Evolutionary conservation across 2,888 invertebrate genomes (phyloP), one percentile per base, ranked within the genome.

Genomic region (Mythimna impura): DNA sequence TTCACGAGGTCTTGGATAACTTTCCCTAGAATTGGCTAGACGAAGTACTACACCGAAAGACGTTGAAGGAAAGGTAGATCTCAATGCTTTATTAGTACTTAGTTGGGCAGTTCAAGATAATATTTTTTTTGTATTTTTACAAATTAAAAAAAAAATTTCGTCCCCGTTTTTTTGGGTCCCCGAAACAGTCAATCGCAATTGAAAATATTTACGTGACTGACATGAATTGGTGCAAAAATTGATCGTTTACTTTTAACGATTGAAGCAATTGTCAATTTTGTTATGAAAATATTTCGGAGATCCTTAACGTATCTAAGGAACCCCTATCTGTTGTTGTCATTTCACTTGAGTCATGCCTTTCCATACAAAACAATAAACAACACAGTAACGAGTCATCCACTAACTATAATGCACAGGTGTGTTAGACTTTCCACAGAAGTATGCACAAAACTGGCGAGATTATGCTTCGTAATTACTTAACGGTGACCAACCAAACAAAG

Each of bases 401-500:
- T 2, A 71, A 79, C 71, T 71, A 81, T 78, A 77, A 79, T 70
- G 69, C 30, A 66, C 80, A 83, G 65, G 40, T 66, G 62, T 71
- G 34, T 47, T 50, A 74, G 67, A 69, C 34, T 69, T 77, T 78
- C 67, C 77, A 69, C 14, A 66, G 68, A 76, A 77, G 50, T 71
- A 60, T 74, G 66, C 69, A 71, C 73, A 75, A 73, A 83, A 68
- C 66, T 30, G 7, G 34, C 63, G 40, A 25, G 65, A 65, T 71
- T 63, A 57, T 43, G 58, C 30, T 52, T 67, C n/a, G 64, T 81
- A 80, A 85, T 83, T 81, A 78, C 63, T 34, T 81, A 67, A 73
- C 74, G 71, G 80, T 71, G 71, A 82, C 68, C 54, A 60, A 68
- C 54, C 30, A 62, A 78, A 78, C 75, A 82, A 71, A 79, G 63